phyloP scores from a whole-genome alignment of 2,113 vertebrate genomes.

The Triplophysa dalaica region DNA sequence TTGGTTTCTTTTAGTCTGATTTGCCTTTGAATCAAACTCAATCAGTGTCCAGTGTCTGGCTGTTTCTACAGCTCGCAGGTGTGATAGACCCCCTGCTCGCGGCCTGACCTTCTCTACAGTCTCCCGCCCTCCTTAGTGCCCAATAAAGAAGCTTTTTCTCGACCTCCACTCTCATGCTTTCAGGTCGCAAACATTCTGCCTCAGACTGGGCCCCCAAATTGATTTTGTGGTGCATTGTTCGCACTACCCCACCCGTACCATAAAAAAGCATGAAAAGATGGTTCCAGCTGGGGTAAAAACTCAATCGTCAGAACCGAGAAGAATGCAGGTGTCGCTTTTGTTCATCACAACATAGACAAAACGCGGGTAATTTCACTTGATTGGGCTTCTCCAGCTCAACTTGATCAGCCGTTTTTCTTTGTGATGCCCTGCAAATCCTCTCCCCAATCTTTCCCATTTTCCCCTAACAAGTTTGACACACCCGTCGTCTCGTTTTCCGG shows the following conservation, averaged over 20 bases:
- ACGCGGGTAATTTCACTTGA: neutral
- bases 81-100: slow-evolving; percentile 24
- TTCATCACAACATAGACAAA: neutral
- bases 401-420: slow-evolving; percentile 37
- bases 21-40: slow-evolving; percentile 38
- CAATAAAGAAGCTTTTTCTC: slow-evolving; percentile 36
- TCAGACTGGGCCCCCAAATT: slow-evolving; percentile 2
- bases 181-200: slow-evolving; percentile 59
- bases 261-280: slow-evolving; percentile 12
- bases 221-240: neutral
- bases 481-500: slow-evolving; percentile 21
- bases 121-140: slow-evolving; percentile 6
- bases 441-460: slow-evolving; percentile 37
- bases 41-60: slow-evolving; percentile 26
- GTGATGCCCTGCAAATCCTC: slow-evolving; percentile 46
- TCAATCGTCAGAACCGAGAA: neutral
- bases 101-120: slow-evolving; percentile 16
- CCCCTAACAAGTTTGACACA: neutral
- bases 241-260: neutral
- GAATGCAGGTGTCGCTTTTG: slow-evolving; percentile 2
- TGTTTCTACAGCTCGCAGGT: slow-evolving; percentile 26
- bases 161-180: neutral
- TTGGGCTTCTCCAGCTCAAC: neutral
- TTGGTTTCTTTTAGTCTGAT: neutral
- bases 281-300: slow-evolving; percentile 10